Evolutionary conservation across 1,140 invertebrate genomes (phyloP), one percentile per base, ranked within the genome.

Genomic region (Lepidurus arcticus): DNA sequence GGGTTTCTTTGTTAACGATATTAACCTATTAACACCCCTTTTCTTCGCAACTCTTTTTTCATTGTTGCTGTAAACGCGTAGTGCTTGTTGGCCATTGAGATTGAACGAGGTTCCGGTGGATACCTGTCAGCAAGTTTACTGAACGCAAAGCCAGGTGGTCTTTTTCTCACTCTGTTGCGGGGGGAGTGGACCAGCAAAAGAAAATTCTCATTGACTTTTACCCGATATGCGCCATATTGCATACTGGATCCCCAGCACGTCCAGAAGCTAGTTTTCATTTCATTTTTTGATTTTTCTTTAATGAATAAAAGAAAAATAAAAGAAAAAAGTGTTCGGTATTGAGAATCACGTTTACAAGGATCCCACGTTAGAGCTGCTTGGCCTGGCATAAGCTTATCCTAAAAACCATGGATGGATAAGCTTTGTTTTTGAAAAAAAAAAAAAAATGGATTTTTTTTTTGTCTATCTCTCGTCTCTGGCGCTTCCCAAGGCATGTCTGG

Each of bases 121-220:
- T 65, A 65, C 53, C 53, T 65, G 53, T 65, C 53, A 65, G 53
- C 16, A 21, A 65, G 53, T 65, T 65, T 65, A 65, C 16, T 65
- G 53, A 65, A 65, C 53, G 53, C 53, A 65, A 26, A 65, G 53
- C 53, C 53, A 65, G 53, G 53, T 65, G 53, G 53, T 65, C 53
- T 65, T 65, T 65, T 65, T 65, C 53, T 65, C 53, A 65, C 53
- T 65, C 53, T 65, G 53, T 5, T 65, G 53, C 21, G 1, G 13
- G 21, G 21, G 53, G 53, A 16, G 53, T 65, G 53, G 53, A 21
- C 16, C 6, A 65, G 13, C 7, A 65, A 65, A 65, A 21, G 13
- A 65, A 47, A 7, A n/a, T 65, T 65, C 53, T 65, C 53, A 65
- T 65, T 65, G 53, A 65, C 53, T n/a, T 21, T 65, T 65, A 34